Evolutionary conservation across 2,797 vertebrate species (phyloP).

Genomic region (Myotis daubentonii): DNA sequence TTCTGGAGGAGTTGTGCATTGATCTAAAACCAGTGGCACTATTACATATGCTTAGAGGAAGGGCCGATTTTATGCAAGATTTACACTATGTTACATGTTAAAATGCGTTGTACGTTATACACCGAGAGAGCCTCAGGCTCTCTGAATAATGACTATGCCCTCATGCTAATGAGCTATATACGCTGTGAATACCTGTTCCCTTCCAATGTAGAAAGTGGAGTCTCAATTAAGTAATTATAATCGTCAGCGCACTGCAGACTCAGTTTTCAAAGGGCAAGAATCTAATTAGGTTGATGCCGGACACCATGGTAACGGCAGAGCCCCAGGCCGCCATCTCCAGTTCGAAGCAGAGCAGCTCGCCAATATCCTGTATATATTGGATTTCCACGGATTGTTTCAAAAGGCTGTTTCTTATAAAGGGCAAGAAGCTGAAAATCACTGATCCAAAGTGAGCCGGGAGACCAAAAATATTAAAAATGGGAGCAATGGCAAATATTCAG

Average conservation of each 20-base stretch:
- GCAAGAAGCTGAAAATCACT: neutral
- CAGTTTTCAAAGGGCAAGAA: neutral
- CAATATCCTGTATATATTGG: neutral
- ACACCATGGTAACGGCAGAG: neutral
- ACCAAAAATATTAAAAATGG: neutral
- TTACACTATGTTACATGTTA: neutral
- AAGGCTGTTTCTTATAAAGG: constrained; percentile 6
- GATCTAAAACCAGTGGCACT: neutral
- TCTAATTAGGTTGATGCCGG: neutral
- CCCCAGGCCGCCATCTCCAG: neutral
- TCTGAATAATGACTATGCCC: neutral
- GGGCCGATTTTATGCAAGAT: neutral
- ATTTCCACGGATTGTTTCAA: neutral
- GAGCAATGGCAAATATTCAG: neutral
- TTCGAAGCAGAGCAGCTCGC: neutral
- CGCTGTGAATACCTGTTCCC: neutral
- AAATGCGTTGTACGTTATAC: neutral
- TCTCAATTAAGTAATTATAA: neutral
- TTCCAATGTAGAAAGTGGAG: neutral
- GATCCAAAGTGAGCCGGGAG: neutral
- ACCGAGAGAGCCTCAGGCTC: neutral
- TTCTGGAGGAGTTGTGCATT: neutral
- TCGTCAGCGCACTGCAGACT: neutral
- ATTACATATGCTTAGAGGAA: neutral
- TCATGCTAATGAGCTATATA: neutral